These are phyloP conservation scores for Heliangelus exortis DNA, from an alignment of 2,797 vertebrate species.

Conservation along the genomic window DNA sequence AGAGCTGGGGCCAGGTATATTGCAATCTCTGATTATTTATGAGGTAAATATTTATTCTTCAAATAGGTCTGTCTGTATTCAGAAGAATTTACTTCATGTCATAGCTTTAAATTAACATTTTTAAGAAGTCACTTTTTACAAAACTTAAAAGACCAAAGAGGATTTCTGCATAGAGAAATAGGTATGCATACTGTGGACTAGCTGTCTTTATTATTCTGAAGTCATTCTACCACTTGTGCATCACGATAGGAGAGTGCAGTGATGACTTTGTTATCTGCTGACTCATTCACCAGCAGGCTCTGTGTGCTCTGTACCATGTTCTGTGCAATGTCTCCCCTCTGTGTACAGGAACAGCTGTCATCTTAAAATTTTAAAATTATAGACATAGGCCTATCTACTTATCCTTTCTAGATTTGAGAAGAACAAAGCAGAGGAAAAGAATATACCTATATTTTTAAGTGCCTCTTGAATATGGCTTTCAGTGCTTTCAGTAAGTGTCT, in stretches of 20 bases:
- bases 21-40: neutral
- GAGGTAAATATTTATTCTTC: neutral
- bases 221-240: neutral
- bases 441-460: neutral
- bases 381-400: neutral
- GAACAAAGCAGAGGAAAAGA: neutral
- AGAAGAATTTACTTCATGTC: neutral
- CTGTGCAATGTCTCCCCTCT: neutral
- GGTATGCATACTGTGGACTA: accelerated
- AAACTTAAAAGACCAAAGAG: neutral
- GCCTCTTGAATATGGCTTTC: neutral
- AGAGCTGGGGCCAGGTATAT: neutral
- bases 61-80: neutral
- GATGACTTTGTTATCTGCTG: too few species aligned
- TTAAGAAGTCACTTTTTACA: neutral
- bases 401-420: neutral
- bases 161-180: neutral
- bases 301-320: neutral
- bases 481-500: constrained; percentile 34
- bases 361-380: neutral
- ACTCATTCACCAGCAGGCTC: neutral
- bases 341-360: neutral
- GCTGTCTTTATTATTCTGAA: neutral
- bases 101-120: neutral
- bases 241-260: neutral